Conservation (phyloP, 2,113 vertebrate genomes). For the Misgurnus mizolepis region DNA sequence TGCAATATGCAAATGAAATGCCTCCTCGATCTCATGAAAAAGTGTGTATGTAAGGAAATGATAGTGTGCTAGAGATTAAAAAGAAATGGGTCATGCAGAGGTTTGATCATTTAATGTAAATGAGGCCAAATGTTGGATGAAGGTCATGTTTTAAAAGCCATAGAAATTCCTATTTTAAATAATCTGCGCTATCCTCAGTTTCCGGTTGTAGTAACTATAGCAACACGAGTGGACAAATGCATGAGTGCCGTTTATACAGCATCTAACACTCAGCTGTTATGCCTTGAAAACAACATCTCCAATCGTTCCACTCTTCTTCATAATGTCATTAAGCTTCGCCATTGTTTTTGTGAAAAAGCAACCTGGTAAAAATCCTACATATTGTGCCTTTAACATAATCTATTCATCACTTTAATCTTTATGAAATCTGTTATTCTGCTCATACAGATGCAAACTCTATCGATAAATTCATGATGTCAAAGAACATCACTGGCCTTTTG, state of each 20-base stretch:
- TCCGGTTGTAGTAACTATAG: no score
- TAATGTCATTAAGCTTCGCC: no score
- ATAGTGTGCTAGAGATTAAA: not conserved
- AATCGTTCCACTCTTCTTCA: no score
- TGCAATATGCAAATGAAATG: constrained; percentile 32
- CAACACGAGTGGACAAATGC: no score
- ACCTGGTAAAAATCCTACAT: no score
- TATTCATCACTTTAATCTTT: not conserved
- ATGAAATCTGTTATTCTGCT: not conserved
- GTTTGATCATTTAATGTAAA: not conserved
- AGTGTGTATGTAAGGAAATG: constrained; percentile 19
- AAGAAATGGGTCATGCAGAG: constrained; percentile 27
- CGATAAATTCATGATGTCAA: not conserved
- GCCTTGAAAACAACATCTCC: no score
- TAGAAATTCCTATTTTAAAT: no score
- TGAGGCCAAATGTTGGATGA: not conserved
- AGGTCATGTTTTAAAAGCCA: not conserved
- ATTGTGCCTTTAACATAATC: no score
- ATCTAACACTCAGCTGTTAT: no score
- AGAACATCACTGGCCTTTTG: constrained; percentile 10
- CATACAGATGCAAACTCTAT: not conserved
- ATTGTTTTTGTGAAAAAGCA: no score
- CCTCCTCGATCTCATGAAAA: not conserved
- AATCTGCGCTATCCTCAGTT: no score
- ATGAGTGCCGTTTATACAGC: no score